Evolutionary conservation across 2,888 invertebrate species (phyloP), one percentile per base, ranked within the genome.

Genomic region (Cremastobaeus sp.): DNA sequence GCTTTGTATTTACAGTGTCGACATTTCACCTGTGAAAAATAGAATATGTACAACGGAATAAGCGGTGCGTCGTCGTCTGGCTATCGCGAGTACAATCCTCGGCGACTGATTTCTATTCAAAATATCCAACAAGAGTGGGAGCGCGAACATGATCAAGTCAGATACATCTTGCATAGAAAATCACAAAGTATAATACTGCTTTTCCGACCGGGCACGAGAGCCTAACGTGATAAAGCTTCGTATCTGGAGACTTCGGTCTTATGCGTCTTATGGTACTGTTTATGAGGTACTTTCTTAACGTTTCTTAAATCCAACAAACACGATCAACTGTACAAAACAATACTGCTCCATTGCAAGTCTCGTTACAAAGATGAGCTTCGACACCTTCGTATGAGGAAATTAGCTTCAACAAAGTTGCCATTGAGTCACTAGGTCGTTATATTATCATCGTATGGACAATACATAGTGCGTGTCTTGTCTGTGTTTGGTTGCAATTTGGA

Each of bases 111-210:
- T 59, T 39, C 43, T 60, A 65, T 60, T 66, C 30, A 50, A 62
- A 62, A 62, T 55, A 48, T 48, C 11, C 34, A 68, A 64, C 39
- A 64, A 52, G 30, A 50, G 34, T 48, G 35, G 35, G 50, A 9
- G 45, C 28, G 57, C 43, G 35, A 57, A 57, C n/a, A 66, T 55
- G 59, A 37, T 55, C 65, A 64, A 64, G 64, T 74, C 41, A 62
- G 54, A 62, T 62, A 66, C 34, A 41, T 59, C 48, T 59, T 69
- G 74, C 59, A 69, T 74, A 74, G 59, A 75, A 74, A 76, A 76
- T 76, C 76, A 76, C 76, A 76, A 71, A 64, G 59, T 74, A 76
- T 76, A 76, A 76, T 76, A 76, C 76, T 76, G 76, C 39, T 76
- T 68, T 62, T 65, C 17, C 47, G 62, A 65, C 64, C 47, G 37